Conservation (phyloP, 2,113 vertebrate species). For the Ammodytes dubius region DNA sequence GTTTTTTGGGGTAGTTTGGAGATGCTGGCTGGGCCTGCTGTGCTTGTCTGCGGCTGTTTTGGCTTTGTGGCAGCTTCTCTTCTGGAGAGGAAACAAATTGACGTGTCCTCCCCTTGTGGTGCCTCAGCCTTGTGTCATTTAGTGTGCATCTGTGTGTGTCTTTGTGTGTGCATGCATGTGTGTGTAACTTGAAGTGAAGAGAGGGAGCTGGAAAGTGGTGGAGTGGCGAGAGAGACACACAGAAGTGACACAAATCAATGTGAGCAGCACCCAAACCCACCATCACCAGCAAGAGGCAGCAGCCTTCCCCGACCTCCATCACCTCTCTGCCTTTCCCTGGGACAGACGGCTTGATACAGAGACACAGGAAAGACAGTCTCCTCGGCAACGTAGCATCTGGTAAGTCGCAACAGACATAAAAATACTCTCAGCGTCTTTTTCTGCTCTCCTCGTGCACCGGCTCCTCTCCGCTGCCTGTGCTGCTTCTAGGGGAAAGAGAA, state of each 20-base stretch:
- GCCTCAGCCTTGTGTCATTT: slow-evolving; percentile 79
- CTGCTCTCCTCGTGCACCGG: background rate
- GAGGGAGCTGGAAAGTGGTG: slow-evolving; percentile 68
- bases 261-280: slow-evolving; percentile 59
- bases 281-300: slow-evolving; percentile 42
- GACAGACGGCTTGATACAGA: slow-evolving; percentile 40
- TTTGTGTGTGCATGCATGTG: slow-evolving; percentile 58
- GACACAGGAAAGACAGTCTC: slow-evolving; percentile 42
- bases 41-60: slow-evolving; percentile 32
- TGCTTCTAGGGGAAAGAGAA: slow-evolving; percentile 16
- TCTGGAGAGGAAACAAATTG: slow-evolving; percentile 51
- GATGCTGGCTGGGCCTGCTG: slow-evolving; percentile 9
- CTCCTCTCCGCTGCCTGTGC: slow-evolving; percentile 26
- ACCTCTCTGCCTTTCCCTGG: slow-evolving; percentile 54
- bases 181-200: slow-evolving; percentile 62
- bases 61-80: slow-evolving; percentile 40
- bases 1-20: background rate
- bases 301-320: slow-evolving; percentile 68
- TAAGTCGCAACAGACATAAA: slow-evolving; percentile 55
- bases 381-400: slow-evolving; percentile 53
- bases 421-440: slow-evolving; percentile 39
- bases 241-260: slow-evolving; percentile 80
- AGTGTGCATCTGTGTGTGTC: slow-evolving; percentile 59
- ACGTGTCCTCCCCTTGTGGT: slow-evolving; percentile 78
- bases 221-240: slow-evolving; percentile 61